Percentiles rank a stretch among this genome's conserved stretches.
phyloP scores from a whole-genome alignment of 2,888 invertebrate genomes.

The Spilosoma lubricipeda region DNA sequence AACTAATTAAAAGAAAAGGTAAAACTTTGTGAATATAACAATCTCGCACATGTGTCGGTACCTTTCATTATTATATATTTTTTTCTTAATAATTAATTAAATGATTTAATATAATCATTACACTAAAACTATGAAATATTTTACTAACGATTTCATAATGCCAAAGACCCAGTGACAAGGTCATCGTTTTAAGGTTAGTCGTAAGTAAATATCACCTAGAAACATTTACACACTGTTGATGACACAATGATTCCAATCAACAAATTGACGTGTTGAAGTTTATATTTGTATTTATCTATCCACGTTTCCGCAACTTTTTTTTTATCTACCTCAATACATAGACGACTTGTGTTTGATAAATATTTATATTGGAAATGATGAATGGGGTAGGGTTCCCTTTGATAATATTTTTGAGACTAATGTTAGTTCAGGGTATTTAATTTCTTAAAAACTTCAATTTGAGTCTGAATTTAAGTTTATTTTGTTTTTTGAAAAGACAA shows the following conservation, averaged over 20 bases:
- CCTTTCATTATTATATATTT: not conserved
- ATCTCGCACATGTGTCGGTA: not conserved
- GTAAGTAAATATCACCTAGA: not conserved
- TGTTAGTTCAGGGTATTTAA: too few relatives aligned
- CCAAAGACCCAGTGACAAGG: not conserved
- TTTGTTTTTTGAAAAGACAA: too few relatives aligned
- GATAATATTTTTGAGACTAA: too few relatives aligned
- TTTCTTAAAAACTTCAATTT: too few relatives aligned
- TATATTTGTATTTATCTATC: not conserved
- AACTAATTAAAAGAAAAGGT: not conserved
- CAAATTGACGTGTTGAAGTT: not conserved
- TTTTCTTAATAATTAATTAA: not conserved
- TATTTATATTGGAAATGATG: too few relatives aligned
- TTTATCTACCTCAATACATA: not conserved
- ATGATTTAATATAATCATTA: not conserved
- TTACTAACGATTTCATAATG: not conserved
- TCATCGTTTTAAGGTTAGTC: not conserved
- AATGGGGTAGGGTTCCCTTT: too few relatives aligned
- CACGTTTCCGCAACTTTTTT: not conserved
- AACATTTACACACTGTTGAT: not conserved
- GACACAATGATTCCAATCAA: constrained; percentile 1
- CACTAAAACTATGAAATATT: not conserved
- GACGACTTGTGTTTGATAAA: too few relatives aligned
- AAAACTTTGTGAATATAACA: not conserved
- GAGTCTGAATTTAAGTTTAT: too few relatives aligned